Evolutionary conservation across 2,797 vertebrate genomes (phyloP), one percentile per base, ranked within the genome.

Genomic region (Leucoraja ocellata): DNA sequence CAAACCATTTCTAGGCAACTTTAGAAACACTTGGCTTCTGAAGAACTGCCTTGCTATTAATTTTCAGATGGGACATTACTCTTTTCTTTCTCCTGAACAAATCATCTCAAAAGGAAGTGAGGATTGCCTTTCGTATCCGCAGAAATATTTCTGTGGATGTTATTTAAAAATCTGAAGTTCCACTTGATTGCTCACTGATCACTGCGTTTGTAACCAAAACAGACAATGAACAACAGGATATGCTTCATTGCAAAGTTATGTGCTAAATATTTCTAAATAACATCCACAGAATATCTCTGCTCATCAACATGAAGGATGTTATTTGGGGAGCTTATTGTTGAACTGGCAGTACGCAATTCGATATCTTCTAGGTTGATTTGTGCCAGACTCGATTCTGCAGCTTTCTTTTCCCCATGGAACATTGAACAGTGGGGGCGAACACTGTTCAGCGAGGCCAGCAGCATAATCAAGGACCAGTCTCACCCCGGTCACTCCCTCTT

Each of bases 71-170:
- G 10, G 9, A 54, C 13, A 92, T 92, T 76, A 11, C 18, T 6
- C 71, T 92, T 28, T 73, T 28, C 46, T 92, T 74, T 92, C 73
- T 76, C 21, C 88, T 46, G 25, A 91, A 71, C 88, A 71, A 46
- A 23, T 71, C 46, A 32, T 91, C 54, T 39, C 39, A 46, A 76
- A 73, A 54, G 90, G 90, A 92, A 92, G 14, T 54, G 71, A 25
- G 68, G n/a, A 74, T 28, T 36, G 54, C 36, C 25, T 54, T 76
- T 76, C 46, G 10, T 46, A 28, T 25, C 90, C 21, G 28, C 8
- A 54, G 68, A 28, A 74, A 14, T 54, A 65, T n/a, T 46, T 65
- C 28, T 88, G 9, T 74, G 71, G 71, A 25, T 54, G 36, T 23
- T 74, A 5, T 74, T 76, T 73, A n/a, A 21, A 92, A 74, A 46